phyloP scores from a whole-genome alignment of 2,797 vertebrate species.

The Iguana delicatissima region DNA sequence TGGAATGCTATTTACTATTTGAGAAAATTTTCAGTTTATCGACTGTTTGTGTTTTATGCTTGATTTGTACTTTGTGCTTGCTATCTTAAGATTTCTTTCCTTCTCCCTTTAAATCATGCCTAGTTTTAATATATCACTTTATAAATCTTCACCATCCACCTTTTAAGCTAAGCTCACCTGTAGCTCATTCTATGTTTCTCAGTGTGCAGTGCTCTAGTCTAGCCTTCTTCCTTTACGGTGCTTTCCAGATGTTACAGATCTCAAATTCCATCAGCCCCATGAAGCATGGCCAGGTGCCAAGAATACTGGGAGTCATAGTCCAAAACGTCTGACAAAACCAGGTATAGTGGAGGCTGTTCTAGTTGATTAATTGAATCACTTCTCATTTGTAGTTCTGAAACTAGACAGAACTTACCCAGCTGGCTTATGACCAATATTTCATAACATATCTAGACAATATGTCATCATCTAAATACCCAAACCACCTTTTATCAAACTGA shows the following conservation, averaged over 20 bases:
- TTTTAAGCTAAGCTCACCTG: no score
- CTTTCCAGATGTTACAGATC: neutral
- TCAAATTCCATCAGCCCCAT: neutral
- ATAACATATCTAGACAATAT: neutral
- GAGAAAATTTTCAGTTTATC: neutral
- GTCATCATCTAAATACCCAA: neutral
- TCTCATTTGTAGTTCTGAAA: neutral
- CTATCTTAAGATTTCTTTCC: neutral
- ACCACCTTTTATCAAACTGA: neutral
- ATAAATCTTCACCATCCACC: neutral
- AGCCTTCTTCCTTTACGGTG: neutral
- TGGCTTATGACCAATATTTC: neutral
- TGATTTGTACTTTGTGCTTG: no score
- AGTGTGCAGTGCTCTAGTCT: neutral
- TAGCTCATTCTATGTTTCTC: no score
- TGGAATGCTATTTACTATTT: neutral
- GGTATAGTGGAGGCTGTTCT: neutral
- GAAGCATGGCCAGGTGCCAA: neutral
- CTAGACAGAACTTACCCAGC: no score
- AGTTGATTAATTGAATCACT: neutral
- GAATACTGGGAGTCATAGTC: neutral
- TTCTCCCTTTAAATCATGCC: neutral
- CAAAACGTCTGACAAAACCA: neutral
- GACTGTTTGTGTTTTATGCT: no score
- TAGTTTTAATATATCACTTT: neutral